Base-by-base conservation (phyloP, 2,797 vertebrate genomes). In the Crax fasciolata region DNA sequence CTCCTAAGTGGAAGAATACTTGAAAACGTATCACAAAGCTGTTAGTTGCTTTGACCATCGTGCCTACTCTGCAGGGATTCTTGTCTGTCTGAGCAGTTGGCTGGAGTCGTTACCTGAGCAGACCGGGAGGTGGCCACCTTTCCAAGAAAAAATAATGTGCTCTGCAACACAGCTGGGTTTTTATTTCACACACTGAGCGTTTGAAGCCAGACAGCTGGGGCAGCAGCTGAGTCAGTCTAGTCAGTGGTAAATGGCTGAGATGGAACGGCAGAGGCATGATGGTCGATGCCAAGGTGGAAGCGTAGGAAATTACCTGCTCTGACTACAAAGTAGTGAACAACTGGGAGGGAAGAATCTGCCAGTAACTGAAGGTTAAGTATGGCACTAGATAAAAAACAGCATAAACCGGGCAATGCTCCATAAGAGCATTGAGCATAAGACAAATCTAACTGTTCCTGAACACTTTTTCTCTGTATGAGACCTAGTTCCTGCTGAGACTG, bases 41-140 rank as follows among this genome's bases (percentile, higher is more conserved):
- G 32, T 44, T 39, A 54, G 6, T 16, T 43, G 24, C 41, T 7
- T 4, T 8, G 46, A 3, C 28, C 13, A 25, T 3, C 0, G 1
- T 17, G 71, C 30, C 9, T 3, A 8, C 21, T 28, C 7, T 0
- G n/a, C 4, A 12, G 52, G 28, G 1, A 7, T 30, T 39, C 14
- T 24, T 4, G 9, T 1, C 13, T 19, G 4, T 44, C 4, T n/a
- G 63, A 23, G 1, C 6, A 21, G 0, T 1, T 2, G 14, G 11
- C 54, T 12, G 39, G 10, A 13, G 57, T 44, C 43, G 24, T 19
- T 18, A 9, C 27, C 46, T 2, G 9, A n/a, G 48, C 21, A 63
- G 54, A 46, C 55, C 3, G 8, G 86, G 23, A 76, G 73, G 48
- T 51, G 73, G 66, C 5, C 66, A 41, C 35, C 41, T 28, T 35